Percentiles rank a stretch among this genome's conserved stretches.
Conservation (phyloP, 2,113 vertebrate species). For the Lepisosteus osseus region DNA sequence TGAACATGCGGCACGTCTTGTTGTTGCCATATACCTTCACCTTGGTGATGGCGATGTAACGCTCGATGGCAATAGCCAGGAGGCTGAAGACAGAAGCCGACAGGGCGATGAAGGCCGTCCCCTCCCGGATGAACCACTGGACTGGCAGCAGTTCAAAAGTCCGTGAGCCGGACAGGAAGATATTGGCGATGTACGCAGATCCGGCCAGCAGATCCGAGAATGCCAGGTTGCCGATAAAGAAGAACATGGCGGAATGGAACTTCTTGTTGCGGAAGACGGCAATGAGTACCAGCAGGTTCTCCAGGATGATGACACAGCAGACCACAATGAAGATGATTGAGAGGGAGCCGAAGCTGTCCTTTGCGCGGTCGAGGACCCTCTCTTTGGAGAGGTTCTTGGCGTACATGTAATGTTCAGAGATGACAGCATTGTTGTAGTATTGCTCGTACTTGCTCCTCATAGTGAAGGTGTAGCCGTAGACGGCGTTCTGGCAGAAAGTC, state of each 20-base stretch:
- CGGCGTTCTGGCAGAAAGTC: not conserved
- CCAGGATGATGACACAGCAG: slow-evolving; percentile 84
- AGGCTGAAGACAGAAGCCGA: slow-evolving; percentile 91
- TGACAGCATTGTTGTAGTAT: slow-evolving; percentile 76
- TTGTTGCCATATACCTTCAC: slow-evolving; percentile 84
- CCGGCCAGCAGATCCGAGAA: slow-evolving; percentile 89
- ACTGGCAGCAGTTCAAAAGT: slow-evolving; percentile 77
- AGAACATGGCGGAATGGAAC: slow-evolving; percentile 93
- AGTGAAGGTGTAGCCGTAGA: not conserved
- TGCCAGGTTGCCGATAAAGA: slow-evolving; percentile 92
- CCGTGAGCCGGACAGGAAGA: slow-evolving; percentile 73
- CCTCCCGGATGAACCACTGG: slow-evolving; percentile 91
- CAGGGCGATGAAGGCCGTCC: slow-evolving; percentile 86
- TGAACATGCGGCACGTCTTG: slow-evolving; percentile 85
- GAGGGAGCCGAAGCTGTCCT: slow-evolving; percentile 36
- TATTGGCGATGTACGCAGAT: slow-evolving; percentile 84
- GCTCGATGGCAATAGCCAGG: slow-evolving; percentile 90
- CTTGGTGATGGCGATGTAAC: slow-evolving; percentile 86
- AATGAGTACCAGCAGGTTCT: slow-evolving; percentile 86
- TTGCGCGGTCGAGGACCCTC: slow-evolving; percentile 7
- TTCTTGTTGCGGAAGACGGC: slow-evolving; percentile 88
- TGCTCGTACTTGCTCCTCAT: slow-evolving; percentile 21
- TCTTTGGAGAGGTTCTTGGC: slow-evolving; percentile 65
- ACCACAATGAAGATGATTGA: slow-evolving; percentile 71
- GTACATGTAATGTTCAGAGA: slow-evolving; percentile 73